These are phyloP conservation scores for Nephrotoma flavescens DNA, from an alignment of 2,888 invertebrate genomes.

Conservation along the genomic window DNA sequence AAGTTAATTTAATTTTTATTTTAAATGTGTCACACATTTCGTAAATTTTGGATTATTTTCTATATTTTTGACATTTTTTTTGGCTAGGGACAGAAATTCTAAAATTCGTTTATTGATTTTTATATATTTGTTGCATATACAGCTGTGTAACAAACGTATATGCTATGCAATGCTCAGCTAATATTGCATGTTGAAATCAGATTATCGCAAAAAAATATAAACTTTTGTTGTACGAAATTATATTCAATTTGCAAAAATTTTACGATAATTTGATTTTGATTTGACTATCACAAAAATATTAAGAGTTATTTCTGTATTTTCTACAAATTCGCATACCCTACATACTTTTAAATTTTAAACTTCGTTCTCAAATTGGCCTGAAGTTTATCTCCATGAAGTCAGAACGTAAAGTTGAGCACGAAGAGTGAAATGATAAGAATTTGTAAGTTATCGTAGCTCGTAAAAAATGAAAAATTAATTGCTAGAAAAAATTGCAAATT, in stretches of 20 bases:
- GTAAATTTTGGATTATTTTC: neutral
- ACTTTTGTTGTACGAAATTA: neutral
- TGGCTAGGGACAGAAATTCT: neutral
- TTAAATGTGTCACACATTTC: neutral
- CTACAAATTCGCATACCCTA: no score
- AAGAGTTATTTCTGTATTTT: no score
- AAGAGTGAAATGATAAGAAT: no score
- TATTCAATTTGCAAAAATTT: neutral
- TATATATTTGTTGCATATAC: neutral
- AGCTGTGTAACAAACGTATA: neutral
- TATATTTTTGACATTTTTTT: neutral
- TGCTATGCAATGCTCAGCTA: neutral
- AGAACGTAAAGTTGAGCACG: no score
- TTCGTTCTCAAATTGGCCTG: no score
- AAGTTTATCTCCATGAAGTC: no score
- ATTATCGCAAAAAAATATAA: neutral
- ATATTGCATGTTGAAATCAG: neutral
- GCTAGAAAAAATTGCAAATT: no score
- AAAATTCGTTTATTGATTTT: neutral
- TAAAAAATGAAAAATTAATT: no score
- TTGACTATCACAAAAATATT: no score
- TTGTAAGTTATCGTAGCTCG: no score
- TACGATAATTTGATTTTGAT: neutral
- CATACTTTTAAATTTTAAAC: no score
- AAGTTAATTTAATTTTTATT: neutral